Percentiles rank a stretch among this genome's conserved stretches.
phyloP scores from a whole-genome alignment of 2,797 vertebrate genomes.

The Phataginus tetradactyla region DNA sequence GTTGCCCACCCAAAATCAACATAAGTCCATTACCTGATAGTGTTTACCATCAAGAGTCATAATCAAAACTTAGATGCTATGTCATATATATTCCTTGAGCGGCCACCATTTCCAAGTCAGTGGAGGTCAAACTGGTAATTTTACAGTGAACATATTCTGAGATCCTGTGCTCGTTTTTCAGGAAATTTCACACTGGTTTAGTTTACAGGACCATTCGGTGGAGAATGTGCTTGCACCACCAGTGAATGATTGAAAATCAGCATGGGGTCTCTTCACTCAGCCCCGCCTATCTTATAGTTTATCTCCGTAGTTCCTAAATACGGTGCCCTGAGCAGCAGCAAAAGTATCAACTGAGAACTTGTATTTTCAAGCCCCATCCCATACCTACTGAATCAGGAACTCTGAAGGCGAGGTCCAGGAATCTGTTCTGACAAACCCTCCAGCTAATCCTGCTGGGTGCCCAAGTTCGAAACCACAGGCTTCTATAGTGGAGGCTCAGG shows the following conservation, averaged over 20 bases:
- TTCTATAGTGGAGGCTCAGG: rapidly evolving
- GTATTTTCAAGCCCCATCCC: not conserved
- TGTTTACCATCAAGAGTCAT: not conserved
- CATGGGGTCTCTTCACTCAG: not conserved
- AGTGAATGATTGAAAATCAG: not conserved
- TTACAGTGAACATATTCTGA: not conserved
- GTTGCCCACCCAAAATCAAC: not conserved
- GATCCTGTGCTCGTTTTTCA: not conserved
- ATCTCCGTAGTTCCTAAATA: not conserved
- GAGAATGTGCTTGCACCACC: not conserved
- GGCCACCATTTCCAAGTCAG: not conserved
- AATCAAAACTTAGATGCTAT: not conserved
- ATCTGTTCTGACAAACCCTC: not conserved
- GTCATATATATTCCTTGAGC: not conserved
- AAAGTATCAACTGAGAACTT: not conserved
- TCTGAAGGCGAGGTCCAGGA: not conserved
- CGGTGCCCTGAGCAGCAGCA: not conserved
- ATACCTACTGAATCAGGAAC: not conserved
- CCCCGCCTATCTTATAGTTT: too few relatives aligned
- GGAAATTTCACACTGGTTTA: not conserved
- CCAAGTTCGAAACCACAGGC: not conserved
- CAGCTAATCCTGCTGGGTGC: rapidly evolving
- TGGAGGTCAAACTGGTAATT: not conserved
- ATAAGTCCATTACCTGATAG: not conserved
- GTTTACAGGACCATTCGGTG: not conserved